Base-by-base conservation (phyloP, 1,140 invertebrate genomes). In the Scaptodrosophila lebanonensis region DNA sequence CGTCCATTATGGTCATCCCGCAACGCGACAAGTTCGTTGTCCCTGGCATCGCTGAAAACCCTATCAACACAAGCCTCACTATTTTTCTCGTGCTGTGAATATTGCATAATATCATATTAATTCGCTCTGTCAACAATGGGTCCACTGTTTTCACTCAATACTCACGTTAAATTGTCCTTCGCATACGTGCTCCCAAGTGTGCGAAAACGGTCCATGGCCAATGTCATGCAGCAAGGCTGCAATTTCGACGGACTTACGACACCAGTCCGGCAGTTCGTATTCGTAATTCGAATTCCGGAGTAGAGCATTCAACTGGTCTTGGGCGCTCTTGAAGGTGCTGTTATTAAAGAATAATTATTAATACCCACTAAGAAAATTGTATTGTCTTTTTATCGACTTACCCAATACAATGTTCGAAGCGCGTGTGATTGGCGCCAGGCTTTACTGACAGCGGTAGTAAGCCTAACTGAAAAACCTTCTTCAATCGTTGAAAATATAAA, bases 151-250 rank as follows among this genome's bases (percentile, higher is more conserved):
- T 15, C 1, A 2, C 5, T 16, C 6, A 2, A n/a, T 6, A 60
- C 72, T 57, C 27, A 84, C 77, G 59, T 83, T 25, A 35, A 85
- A 85, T 16, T 43, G n/a, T 8, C 33, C 20, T 1, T 38, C 27
- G 5, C 51, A 58, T 32, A 84, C 68, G 3, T 16, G 18, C 68
- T 93, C 91, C 89, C 90, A 93, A 0, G 86, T 60, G 73, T 93
- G 92, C 15, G 90, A 91, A 75, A 91, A 91, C 2, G 92, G 91
- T 1, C 92, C 92, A 83, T 93, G 92, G 18, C 91, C 92, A 1
- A 93, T 62, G 71, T 93, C 92, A 87, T 93, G 93, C 52, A 91
- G 90, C 0, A 93, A 87, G 0, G 90, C 92, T 35, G 92, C 92
- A 27, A 93, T 88, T 36, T 83, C 67, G 1, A 83, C 76, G 0